A percentile compares a stretch with the other conserved stretches of the same genome.
phyloP scores from a whole-genome alignment of 2,113 vertebrate genomes.

The Antechinus stuartii region DNA sequence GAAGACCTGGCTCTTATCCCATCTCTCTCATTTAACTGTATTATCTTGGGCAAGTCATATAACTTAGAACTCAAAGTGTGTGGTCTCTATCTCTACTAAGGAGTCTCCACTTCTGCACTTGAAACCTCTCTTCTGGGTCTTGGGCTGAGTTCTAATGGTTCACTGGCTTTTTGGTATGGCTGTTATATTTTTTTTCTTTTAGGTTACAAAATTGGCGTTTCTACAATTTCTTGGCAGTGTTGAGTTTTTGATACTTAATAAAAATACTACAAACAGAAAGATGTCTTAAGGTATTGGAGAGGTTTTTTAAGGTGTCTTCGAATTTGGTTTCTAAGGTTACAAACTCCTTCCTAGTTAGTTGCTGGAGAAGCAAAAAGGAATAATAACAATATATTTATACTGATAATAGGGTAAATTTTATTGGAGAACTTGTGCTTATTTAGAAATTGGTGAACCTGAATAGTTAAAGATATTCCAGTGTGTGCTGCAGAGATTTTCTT shows the following conservation, averaged over 20 bases:
- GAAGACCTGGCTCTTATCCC: slow-evolving; percentile 33
- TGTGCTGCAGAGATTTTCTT: slow-evolving; percentile 42
- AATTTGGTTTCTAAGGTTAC: background rate
- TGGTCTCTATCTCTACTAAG: background rate
- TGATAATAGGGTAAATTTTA: slow-evolving; percentile 16
- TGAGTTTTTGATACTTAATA: slow-evolving; percentile 2
- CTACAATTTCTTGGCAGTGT: background rate
- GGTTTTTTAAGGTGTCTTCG: background rate
- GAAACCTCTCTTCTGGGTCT: background rate
- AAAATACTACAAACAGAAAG: slow-evolving; percentile 15
- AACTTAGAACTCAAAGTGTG: background rate
- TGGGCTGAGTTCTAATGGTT: background rate
- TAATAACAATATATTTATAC: slow-evolving; percentile 6
- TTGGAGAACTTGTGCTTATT: background rate
- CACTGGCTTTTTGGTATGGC: background rate
- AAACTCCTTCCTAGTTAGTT: slow-evolving; percentile 28
- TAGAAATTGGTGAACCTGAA: slow-evolving; percentile 17
- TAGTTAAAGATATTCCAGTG: slow-evolving; percentile 2
- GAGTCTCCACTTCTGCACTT: background rate
- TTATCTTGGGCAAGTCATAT: background rate
- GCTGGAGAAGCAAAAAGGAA: slow-evolving; percentile 9
- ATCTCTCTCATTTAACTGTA: background rate
- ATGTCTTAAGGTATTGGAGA: slow-evolving; percentile 26
- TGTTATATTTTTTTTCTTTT: background rate
- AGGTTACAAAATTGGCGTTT: background rate